Evolutionary conservation across 2,797 vertebrate species (phyloP).

Genomic region (Silurus lanzhouensis): DNA sequence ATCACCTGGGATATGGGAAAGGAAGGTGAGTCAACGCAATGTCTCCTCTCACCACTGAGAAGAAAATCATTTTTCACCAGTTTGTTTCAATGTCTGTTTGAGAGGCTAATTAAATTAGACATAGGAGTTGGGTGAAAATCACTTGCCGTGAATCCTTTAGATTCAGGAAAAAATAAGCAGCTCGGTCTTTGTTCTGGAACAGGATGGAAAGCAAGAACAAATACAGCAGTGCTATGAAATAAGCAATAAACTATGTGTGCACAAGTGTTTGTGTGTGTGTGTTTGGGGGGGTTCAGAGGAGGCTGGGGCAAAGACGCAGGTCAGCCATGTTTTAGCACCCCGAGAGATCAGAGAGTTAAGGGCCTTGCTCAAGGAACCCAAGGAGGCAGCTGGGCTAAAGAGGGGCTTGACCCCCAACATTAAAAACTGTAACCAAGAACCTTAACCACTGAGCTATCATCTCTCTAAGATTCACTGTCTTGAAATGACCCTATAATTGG

Average conservation of each 20-base stretch:
- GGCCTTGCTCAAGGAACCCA: no score
- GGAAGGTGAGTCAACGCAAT: not conserved
- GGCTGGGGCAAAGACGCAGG: no score
- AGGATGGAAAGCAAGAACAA: not conserved
- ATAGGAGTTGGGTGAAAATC: not conserved
- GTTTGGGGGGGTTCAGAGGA: not conserved
- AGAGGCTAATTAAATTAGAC: not conserved
- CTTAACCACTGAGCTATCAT: no score
- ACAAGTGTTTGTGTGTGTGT: not conserved
- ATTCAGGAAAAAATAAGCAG: constrained; percentile 11
- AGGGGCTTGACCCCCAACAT: no score
- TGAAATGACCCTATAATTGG: no score
- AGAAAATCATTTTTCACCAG: not conserved
- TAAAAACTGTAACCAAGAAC: no score
- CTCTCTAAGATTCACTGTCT: no score
- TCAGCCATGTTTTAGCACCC: no score
- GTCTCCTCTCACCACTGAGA: not conserved
- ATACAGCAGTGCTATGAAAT: constrained; percentile 9
- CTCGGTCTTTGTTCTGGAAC: not conserved
- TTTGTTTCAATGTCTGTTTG: constrained; percentile 1
- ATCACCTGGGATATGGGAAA: not conserved
- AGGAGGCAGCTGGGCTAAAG: no score
- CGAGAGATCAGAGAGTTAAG: no score
- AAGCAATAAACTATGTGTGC: not conserved
- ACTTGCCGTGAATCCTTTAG: not conserved